Conservation (phyloP, 2,888 invertebrate genomes). For the Thymelicus lineola region DNA sequence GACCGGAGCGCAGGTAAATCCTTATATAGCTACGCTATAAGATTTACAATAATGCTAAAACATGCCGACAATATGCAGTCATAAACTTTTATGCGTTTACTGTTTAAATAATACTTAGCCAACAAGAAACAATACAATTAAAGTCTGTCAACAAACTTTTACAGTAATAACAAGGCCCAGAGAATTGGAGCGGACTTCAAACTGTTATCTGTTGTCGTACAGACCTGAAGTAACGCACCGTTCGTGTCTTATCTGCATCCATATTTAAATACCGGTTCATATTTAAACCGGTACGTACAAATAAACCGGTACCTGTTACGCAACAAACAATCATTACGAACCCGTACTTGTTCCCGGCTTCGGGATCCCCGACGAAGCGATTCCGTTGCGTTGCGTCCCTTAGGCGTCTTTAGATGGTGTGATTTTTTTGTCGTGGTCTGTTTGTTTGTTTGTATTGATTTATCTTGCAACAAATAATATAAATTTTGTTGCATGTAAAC, state of each 20-base stretch:
- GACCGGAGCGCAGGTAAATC: too few relatives aligned
- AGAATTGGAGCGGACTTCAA: constrained; percentile 13
- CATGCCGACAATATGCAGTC: too few relatives aligned
- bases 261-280: constrained; percentile 52
- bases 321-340: constrained; percentile 60
- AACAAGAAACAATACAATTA: constrained; percentile 20
- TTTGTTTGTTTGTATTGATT: too few relatives aligned
- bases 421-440: constrained; percentile 23
- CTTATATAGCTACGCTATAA: too few relatives aligned
- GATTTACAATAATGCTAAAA: too few relatives aligned
- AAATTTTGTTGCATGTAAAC: too few relatives aligned
- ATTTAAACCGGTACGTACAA: constrained; percentile 53
- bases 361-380: constrained; percentile 63
- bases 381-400: constrained; percentile 36
- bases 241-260: constrained; percentile 61
- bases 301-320: constrained; percentile 52
- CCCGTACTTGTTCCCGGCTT: constrained; percentile 50
- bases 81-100: too few relatives aligned
- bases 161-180: not conserved
- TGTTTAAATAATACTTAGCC: too few relatives aligned
- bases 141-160: constrained; percentile 25
- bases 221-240: constrained; percentile 46
- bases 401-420: constrained; percentile 42
- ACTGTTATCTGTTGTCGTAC: constrained; percentile 31
- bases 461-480: too few relatives aligned